Evolutionary conservation across 2,797 vertebrate species (phyloP).

Genomic region (Potorous gilbertii): DNA sequence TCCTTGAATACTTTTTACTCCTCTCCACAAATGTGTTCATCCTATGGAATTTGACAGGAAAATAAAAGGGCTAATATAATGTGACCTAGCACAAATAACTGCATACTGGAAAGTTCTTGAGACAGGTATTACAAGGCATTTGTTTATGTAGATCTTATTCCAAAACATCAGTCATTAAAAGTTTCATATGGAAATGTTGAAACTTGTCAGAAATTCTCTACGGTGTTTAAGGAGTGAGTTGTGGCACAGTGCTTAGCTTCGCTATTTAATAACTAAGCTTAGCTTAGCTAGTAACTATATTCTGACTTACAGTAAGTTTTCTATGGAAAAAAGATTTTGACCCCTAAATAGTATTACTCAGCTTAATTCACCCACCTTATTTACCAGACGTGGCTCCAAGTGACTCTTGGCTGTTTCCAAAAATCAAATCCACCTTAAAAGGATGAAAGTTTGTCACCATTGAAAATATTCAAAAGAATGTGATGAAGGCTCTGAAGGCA

Average conservation of each 20-base stretch:
- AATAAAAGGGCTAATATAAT: background rate
- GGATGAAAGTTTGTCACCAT: background rate
- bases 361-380: conserved; percentile 2
- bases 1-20: background rate
- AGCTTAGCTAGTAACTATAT: too few species aligned
- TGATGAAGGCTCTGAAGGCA: background rate
- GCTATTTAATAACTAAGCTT: too few species aligned
- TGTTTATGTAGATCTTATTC: background rate
- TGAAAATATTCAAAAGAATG: background rate
- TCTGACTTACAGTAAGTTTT: background rate
- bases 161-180: background rate
- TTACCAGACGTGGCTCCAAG: background rate
- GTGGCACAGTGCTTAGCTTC: background rate
- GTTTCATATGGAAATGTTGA: background rate
- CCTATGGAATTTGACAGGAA: background rate
- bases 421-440: background rate
- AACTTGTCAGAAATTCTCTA: background rate
- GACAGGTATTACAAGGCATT: background rate
- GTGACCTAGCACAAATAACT: background rate
- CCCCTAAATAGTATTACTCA: background rate
- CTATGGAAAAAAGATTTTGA: background rate
- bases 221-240: background rate
- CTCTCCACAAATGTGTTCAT: background rate
- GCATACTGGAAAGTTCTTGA: background rate
- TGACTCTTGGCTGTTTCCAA: background rate